phyloP scores from a whole-genome alignment of 2,888 invertebrate genomes.

The Apodemia mormo region DNA sequence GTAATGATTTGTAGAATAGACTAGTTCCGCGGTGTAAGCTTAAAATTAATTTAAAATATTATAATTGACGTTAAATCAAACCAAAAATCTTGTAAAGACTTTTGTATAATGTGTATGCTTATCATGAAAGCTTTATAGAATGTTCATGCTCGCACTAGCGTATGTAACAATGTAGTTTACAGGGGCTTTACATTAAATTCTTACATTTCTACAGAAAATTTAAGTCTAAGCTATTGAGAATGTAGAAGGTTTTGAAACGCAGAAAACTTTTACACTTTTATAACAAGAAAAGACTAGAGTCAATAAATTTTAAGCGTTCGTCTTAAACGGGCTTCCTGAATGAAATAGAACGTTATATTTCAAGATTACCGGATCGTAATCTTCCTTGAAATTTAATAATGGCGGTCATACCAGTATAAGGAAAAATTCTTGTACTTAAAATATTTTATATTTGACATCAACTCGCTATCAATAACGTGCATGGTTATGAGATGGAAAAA shows the following conservation, averaged over 20 bases:
- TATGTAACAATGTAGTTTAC: not conserved
- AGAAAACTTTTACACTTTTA: conserved; percentile 65
- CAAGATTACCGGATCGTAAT: conserved; percentile 66
- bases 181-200: conserved; percentile 29
- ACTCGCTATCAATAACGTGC: conserved; percentile 8
- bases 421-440: conserved; percentile 47
- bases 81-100: no score
- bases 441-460: not conserved
- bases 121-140: not conserved
- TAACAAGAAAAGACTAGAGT: conserved; percentile 53
- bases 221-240: conserved; percentile 18
- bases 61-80: no score
- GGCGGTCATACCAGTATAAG: conserved; percentile 49
- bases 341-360: conserved; percentile 62
- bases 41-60: no score
- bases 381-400: conserved; percentile 68
- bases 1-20: no score
- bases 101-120: not conserved
- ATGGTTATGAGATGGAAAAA: not conserved
- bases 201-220: conserved; percentile 17
- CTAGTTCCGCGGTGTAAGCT: no score
- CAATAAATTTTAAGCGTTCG: conserved; percentile 59
- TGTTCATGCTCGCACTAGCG: not conserved
- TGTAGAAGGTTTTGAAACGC: conserved; percentile 53
- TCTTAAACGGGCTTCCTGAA: conserved; percentile 57